phyloP scores from a whole-genome alignment of 2,888 invertebrate species.

The Chrysolina oricalcia region DNA sequence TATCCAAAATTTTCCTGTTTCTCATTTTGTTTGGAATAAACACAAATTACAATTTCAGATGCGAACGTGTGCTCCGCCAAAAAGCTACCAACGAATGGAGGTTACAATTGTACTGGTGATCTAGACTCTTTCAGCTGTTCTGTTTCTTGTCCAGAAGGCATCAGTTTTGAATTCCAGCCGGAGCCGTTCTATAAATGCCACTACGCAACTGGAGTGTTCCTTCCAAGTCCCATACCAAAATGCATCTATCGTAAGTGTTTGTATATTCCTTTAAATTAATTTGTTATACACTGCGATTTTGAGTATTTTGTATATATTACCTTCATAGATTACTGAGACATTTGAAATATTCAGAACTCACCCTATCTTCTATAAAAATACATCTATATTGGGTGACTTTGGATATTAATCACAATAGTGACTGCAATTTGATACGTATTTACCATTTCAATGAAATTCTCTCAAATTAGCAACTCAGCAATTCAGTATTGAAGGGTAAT shows the following conservation, averaged over 20 bases:
- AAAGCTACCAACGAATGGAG: slow-evolving; percentile 84
- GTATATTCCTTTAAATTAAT: background rate
- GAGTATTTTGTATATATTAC: background rate
- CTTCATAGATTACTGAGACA: too few species aligned
- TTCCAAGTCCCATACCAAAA: slow-evolving; percentile 82
- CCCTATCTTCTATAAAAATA: too few species aligned
- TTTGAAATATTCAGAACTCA: too few species aligned
- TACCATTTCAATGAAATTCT: too few species aligned
- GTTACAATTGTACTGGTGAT: slow-evolving; percentile 81
- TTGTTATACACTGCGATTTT: background rate
- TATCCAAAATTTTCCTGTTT: background rate
- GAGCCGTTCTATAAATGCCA: slow-evolving; percentile 79
- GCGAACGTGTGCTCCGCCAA: slow-evolving; percentile 76
- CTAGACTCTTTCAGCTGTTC: slow-evolving; percentile 77
- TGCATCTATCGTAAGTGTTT: slow-evolving; percentile 78
- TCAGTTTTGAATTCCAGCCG: slow-evolving; percentile 77
- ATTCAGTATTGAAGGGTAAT: too few species aligned
- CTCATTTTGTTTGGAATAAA: too few species aligned
- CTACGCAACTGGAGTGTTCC: slow-evolving; percentile 79
- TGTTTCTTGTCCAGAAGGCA: slow-evolving; percentile 79
- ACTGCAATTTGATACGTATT: too few species aligned
- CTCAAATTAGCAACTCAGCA: too few species aligned
- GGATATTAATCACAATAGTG: too few species aligned
- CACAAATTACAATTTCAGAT: slow-evolving; percentile 69
- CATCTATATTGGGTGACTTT: too few species aligned